Evolutionary conservation across 2,888 invertebrate genomes (phyloP), one percentile per base, ranked within the genome.

Genomic region (Synergus umbraculus): DNA sequence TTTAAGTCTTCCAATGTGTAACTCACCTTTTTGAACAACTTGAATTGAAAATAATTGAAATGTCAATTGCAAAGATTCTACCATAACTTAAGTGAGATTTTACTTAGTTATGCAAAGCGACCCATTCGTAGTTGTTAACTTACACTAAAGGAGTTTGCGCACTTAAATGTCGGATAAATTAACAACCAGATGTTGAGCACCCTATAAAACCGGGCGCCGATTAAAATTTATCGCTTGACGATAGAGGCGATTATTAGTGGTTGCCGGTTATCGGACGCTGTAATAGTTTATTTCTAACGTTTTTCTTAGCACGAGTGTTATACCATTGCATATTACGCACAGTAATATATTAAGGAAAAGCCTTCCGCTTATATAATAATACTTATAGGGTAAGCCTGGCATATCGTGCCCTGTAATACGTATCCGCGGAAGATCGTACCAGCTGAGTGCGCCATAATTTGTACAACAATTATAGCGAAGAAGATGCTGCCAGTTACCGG

Each of bases 401-500:
- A 54, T n/a, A 54, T 54, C n/a, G n/a, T 7, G 15, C n/a, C 54
- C 54, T 54, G n/a, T 54, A n/a, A 54, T 54, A n/a, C 54, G n/a
- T 54, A 54, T 54, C 54, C n/a, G 54, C 54, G n/a, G n/a, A n/a
- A 54, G n/a, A 54, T 54, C n/a, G 15, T 29, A 18, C 29, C 15
- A 18, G 18, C 46, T 65, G 29, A 12, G 79, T 49, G 76, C 73
- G 77, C 76, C 78, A 79, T 81, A 82, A 83, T 79, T 81, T 82
- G 83, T 80, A 54, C 76, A 82, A 82, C 81, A 81, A 83, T 83
- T 83, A 83, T 64, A 78, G 78, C 76, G 78, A 54, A 54, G n/a
- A 76, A 78, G 78, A 76, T 76, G 76, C 79, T 77, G 69, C 66
- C 46, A 37, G 67, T 76, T 22, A 65, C 49, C 79, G 79, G 77